phyloP scores from a whole-genome alignment of 2,797 vertebrate genomes.

The Alauda arvensis region DNA sequence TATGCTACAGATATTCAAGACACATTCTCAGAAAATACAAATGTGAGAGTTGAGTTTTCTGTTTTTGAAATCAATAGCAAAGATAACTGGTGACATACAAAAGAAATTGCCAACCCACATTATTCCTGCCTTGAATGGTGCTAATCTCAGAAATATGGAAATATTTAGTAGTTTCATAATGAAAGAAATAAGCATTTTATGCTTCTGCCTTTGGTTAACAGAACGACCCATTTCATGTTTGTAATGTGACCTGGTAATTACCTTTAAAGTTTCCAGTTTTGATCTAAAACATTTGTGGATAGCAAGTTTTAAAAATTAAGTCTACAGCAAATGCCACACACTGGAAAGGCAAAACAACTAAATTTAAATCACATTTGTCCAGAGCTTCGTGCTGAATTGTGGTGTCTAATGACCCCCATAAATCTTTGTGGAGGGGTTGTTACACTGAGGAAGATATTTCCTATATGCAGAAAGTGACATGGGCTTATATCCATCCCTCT shows the following conservation, averaged over 20 bases:
- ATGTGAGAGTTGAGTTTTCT: not conserved
- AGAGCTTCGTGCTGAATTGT: not conserved
- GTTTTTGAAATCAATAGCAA: not conserved
- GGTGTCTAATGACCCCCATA: not conserved
- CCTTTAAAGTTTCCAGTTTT: slow-evolving; percentile 18
- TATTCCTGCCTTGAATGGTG: not conserved
- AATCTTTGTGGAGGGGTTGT: not conserved
- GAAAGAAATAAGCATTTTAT: slow-evolving; percentile 15
- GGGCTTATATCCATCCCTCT: not conserved
- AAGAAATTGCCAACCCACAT: not conserved
- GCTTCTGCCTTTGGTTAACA: slow-evolving; percentile 12
- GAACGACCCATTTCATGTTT: slow-evolving; percentile 13
- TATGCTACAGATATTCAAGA: not conserved
- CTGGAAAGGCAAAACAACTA: not conserved
- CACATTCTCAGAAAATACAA: not conserved
- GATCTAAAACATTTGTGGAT: slow-evolving; percentile 14
- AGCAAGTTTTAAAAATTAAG: slow-evolving; percentile 17
- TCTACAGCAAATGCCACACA: not conserved
- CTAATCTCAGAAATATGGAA: slow-evolving; percentile 29
- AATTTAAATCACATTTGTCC: slow-evolving; percentile 27
- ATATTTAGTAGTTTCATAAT: slow-evolving; percentile 11
- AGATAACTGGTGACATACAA: not conserved
- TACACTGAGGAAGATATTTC: not conserved
- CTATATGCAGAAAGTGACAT: not conserved
- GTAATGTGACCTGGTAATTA: slow-evolving; percentile 12